Base-by-base conservation (phyloP, 2,888 invertebrate species). In the Harpagoxenus sublaevis region DNA sequence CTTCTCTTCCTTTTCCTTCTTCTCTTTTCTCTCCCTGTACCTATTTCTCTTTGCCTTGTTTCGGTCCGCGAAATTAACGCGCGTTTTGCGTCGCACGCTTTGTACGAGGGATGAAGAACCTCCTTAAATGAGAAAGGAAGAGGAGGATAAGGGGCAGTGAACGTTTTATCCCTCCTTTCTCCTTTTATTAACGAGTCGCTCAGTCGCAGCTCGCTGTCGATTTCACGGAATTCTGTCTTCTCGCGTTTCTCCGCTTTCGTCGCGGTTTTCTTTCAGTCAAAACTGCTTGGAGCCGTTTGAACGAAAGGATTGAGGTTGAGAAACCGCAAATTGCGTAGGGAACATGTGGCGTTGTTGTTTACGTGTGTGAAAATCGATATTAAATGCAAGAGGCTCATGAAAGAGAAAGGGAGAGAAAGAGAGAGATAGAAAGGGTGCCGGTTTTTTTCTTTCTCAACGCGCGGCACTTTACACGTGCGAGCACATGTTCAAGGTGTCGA, bases 21-120 rank as follows among this genome's bases (percentile, higher is more conserved):
- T 77, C 73, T 79, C 73, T 65, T 88, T 84, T 82, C 66, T 65
- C 75, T 75, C 55, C 53, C 66, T 63, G 55, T 65, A 23, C 23
- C 23, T 23, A 28, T 45, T 51, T 79, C 63, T 78, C 81, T 86
- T 65, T 85, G 68, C 75, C 74, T 87, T 85, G 42, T 71, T 78
- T 71, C 68, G 74, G 71, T 66, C 57, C 71, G 70, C 74, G 81
- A 88, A 92, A 92, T 92, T 90, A 92, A 90, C 90, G 83, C 88
- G 84, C 74, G 84, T 89, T 87, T 87, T 87, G 74, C 86, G 87
- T 90, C 85, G 81, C 18, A 74, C 42, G 73, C 83, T 86, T 83
- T 84, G n/a, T 66, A 42, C 53, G 53, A 48, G 57, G 42, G 42
- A 57, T 23, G 31, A 70, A 15, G 12, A 15, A 12, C 35, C 18